Evolutionary conservation across 1,140 invertebrate genomes (phyloP), one percentile per base, ranked within the genome.

Genomic region (Pantala flavescens): DNA sequence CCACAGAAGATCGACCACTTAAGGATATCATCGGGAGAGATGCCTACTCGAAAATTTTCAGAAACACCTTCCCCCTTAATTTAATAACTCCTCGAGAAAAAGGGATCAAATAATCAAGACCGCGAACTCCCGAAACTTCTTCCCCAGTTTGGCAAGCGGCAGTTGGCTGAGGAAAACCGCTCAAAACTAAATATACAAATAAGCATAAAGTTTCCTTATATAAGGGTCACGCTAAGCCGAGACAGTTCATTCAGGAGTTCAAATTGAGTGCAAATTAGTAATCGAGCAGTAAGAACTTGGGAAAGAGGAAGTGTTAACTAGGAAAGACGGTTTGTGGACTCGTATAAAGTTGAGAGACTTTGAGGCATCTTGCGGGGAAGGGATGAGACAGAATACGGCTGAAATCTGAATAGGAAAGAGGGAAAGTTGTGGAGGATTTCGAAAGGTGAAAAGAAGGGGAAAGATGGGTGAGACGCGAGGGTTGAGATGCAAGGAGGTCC

Each of bases 241-340:
- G 49, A 63, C 49, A 21, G 49, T 63, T 63, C 49, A 63, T 63
- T 63, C 49, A 63, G 16, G 49, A 63, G 49, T 63, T 63, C 49
- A 63, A 63, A 63, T 63, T 63, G 49, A 63, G 49, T 63, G 49
- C 49, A 63, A 63, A 63, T 63, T 63, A 63, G 49, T 63, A 63
- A 63, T 63, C n/a, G 49, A 63, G 49, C 49, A 21, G 49, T 12
- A 63, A 63, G 49, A 63, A 63, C 49, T 63, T 63, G 49, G 9
- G 28, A 36, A 9, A 36, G 28, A 63, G 49, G 49, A 63, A 63
- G n/a, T 63, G 49, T 63, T 63, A 63, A 63, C 49, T 63, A 63
- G n/a, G 16, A 21, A 63, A 63, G 49, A 63, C 49, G 49, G 49
- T 63, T 16, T 63, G 49, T 63, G 49, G 49, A 63, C 49, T 63